Evolutionary conservation across 64 coral and sea anemone genomes (phyloP).

Genomic region (Stylophora pistillata): DNA sequence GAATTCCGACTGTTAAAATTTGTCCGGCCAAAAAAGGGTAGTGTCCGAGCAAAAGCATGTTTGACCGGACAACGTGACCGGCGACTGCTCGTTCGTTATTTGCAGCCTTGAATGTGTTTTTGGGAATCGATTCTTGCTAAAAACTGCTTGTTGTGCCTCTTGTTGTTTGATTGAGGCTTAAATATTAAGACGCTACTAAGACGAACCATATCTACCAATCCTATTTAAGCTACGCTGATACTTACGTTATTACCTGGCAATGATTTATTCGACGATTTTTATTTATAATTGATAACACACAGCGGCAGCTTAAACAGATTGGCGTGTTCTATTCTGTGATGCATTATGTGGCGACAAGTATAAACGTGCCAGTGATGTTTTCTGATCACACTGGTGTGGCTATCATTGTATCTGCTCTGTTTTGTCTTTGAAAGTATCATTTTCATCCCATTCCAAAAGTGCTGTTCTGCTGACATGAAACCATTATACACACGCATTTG

Average conservation of each 20-base stretch:
- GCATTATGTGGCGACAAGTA: not conserved
- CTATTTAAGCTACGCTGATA: not conserved
- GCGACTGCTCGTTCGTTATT: too few species aligned
- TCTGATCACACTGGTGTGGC: not conserved
- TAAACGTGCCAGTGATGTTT: not conserved
- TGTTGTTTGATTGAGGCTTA: not conserved
- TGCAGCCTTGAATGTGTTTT: too few species aligned
- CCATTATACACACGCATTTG: not conserved
- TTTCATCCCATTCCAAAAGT: not conserved
- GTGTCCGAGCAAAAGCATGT: too few species aligned
- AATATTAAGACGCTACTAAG: not conserved
- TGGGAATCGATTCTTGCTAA: not conserved
- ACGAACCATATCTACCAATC: not conserved
- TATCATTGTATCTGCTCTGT: not conserved
- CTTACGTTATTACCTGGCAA: not conserved
- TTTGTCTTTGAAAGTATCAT: not conserved
- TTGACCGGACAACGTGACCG: too few species aligned
- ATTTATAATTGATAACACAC: slow-evolving; percentile 8
- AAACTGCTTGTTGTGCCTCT: not conserved
- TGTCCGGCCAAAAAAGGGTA: too few species aligned
- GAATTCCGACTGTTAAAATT: too few species aligned
- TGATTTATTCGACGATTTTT: not conserved
- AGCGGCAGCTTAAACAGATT: not conserved
- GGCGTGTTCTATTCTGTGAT: not conserved
- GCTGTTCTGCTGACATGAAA: not conserved